phyloP scores from a whole-genome alignment of 2,113 vertebrate species.

The Malaclemys terrapin region DNA sequence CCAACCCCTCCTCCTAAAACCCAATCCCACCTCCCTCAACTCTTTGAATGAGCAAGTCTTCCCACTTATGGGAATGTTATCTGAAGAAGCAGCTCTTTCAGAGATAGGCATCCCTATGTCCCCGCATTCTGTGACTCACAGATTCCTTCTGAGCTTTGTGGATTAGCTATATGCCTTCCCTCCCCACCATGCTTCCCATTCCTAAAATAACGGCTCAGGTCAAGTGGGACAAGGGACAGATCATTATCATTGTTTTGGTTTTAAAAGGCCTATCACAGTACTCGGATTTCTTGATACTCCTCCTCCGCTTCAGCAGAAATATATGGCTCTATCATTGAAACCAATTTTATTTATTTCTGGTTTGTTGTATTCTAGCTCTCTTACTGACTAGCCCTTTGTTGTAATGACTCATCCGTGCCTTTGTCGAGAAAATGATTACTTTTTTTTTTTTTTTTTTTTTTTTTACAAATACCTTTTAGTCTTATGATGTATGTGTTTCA shows the following conservation, averaged over 20 bases:
- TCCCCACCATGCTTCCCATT: slow-evolving; percentile 15
- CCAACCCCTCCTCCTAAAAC: background rate
- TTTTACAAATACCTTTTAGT: background rate
- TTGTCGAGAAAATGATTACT: background rate
- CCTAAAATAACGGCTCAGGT: slow-evolving; percentile 36
- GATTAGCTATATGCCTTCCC: slow-evolving; percentile 2
- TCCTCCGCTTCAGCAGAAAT: background rate
- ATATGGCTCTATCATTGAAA: slow-evolving; percentile 57
- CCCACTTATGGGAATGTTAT: slow-evolving; percentile 40
- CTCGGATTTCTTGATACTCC: slow-evolving; percentile 14
- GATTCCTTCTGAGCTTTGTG: slow-evolving; percentile 29
- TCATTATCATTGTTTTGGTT: slow-evolving; percentile 27
- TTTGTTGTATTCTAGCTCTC: slow-evolving; percentile 31
- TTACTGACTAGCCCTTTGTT: slow-evolving; percentile 1
- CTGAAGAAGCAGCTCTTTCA: slow-evolving; percentile 13
- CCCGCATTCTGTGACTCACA: background rate
- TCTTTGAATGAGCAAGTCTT: slow-evolving; percentile 12
- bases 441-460: slow-evolving; percentile 12
- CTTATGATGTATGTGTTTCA: slow-evolving; percentile 23
- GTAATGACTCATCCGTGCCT: slow-evolving; percentile 20
- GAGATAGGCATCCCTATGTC: background rate
- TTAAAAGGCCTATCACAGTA: background rate
- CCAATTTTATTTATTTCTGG: slow-evolving; percentile 22
- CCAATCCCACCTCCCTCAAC: background rate
- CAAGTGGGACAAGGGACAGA: background rate